Percentiles rank a stretch among this genome's conserved stretches.
Evolutionary conservation across 2,113 vertebrate genomes (phyloP).

Genomic region (Morone chrysops): DNA sequence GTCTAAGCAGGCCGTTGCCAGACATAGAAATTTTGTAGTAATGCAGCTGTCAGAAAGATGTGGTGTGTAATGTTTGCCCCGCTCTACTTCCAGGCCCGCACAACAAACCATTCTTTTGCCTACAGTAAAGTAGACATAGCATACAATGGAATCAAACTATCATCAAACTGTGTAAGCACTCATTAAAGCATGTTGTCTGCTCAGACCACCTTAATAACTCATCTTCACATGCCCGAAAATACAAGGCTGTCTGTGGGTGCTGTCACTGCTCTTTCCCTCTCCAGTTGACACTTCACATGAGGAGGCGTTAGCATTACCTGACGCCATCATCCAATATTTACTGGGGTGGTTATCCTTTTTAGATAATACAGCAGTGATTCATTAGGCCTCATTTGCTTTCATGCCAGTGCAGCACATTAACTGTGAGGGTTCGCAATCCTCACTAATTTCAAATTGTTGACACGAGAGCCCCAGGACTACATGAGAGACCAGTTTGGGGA

Average conservation of each 20-base stretch:
- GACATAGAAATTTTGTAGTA: conserved; percentile 53
- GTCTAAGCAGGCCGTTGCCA: conserved; percentile 40
- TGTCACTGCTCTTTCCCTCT: conserved; percentile 43
- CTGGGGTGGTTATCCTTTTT: conserved; percentile 41
- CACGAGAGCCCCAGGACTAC: conserved; percentile 33
- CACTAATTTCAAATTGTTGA: conserved; percentile 60
- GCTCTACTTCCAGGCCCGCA: conserved; percentile 30
- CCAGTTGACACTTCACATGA: conserved; percentile 48
- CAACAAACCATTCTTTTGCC: conserved; percentile 40
- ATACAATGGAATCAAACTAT: conserved; percentile 39
- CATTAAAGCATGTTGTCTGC: conserved; percentile 41
- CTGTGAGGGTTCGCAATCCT: conserved; percentile 55
- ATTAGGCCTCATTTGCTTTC: conserved; percentile 62
- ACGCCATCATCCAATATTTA: conserved; percentile 51
- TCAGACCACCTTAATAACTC: conserved; percentile 36
- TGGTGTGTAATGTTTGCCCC: conserved; percentile 56
- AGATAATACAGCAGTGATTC: conserved; percentile 62
- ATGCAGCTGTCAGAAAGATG: conserved; percentile 68
- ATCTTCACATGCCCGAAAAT: conserved; percentile 32
- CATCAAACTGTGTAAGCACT: conserved; percentile 35
- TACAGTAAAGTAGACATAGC: conserved; percentile 28
- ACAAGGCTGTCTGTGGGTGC: conserved; percentile 34
- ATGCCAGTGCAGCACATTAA: conserved; percentile 59
- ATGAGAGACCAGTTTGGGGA: conserved; percentile 23
- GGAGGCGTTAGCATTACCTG: conserved; percentile 50